Conservation (phyloP, 2,113 vertebrate genomes). For the Colaptes auratus region DNA sequence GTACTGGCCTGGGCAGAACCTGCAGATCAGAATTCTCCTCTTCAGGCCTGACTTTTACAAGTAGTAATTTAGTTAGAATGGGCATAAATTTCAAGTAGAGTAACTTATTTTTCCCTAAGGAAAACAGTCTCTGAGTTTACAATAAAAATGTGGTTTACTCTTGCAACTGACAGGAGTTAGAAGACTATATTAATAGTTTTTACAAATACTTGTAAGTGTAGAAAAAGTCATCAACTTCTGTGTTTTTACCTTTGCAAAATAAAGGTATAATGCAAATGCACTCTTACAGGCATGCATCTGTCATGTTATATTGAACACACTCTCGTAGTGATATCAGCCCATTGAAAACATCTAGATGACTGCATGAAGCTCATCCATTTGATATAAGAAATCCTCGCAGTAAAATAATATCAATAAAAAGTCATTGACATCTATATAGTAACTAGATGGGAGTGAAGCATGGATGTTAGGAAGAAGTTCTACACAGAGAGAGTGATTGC, state of each 20-base stretch:
- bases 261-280: neutral
- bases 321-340: neutral
- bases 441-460: neutral
- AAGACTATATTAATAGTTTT: neutral
- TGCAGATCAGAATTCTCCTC: neutral
- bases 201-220: neutral
- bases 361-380: neutral
- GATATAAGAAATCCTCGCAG: neutral
- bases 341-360: neutral
- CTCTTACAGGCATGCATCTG: neutral
- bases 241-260: neutral
- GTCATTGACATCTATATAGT: neutral
- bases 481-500: too few relatives aligned
- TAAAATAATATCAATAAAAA: neutral
- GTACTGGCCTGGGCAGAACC: constrained; percentile 6
- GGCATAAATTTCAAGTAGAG: neutral
- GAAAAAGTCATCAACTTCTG: neutral
- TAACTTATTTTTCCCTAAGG: neutral
- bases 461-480: too few relatives aligned
- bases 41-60: neutral
- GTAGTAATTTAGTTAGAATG: neutral
- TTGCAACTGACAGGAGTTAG: neutral
- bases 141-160: neutral
- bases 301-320: neutral
- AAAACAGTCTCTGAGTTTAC: neutral